These are phyloP conservation scores for Lepetodrilus schrolli DNA, from an alignment of 2,888 invertebrate species.

Conservation along the genomic window DNA sequence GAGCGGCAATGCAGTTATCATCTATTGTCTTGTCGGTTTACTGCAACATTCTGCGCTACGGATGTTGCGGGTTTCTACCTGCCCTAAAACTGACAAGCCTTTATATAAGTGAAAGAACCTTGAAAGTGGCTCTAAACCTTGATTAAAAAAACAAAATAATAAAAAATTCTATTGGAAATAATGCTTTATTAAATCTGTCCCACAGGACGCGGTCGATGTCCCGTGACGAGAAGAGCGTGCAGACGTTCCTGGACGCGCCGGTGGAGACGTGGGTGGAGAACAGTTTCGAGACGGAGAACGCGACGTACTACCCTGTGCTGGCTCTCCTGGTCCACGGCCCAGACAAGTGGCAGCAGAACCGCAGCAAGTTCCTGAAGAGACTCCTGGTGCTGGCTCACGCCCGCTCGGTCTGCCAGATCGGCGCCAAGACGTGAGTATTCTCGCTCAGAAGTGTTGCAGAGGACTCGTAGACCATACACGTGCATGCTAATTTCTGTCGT, in stretches of 20 bases:
- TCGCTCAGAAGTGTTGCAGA: no score
- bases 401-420: conserved; percentile 82
- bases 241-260: conserved; percentile 82
- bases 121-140: no score
- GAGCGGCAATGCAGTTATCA: no score
- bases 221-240: conserved; percentile 86
- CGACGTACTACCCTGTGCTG: conserved; percentile 90
- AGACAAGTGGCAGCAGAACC: conserved; percentile 84
- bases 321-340: conserved; percentile 87
- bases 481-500: no score
- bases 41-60: no score
- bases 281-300: conserved; percentile 92
- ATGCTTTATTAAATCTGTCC: not conserved
- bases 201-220: conserved; percentile 75
- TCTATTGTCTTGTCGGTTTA: no score
- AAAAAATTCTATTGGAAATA: not conserved
- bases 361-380: conserved; percentile 84
- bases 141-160: no score
- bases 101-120: no score
- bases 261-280: conserved; percentile 81
- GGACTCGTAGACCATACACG: no score
- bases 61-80: no score
- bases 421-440: conserved; percentile 71
- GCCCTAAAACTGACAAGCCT: no score
- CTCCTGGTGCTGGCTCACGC: conserved; percentile 86